These are phyloP conservation scores for Pardosa pseudoannulata DNA, from an alignment of 2,888 invertebrate genomes.

Conservation along the genomic window DNA sequence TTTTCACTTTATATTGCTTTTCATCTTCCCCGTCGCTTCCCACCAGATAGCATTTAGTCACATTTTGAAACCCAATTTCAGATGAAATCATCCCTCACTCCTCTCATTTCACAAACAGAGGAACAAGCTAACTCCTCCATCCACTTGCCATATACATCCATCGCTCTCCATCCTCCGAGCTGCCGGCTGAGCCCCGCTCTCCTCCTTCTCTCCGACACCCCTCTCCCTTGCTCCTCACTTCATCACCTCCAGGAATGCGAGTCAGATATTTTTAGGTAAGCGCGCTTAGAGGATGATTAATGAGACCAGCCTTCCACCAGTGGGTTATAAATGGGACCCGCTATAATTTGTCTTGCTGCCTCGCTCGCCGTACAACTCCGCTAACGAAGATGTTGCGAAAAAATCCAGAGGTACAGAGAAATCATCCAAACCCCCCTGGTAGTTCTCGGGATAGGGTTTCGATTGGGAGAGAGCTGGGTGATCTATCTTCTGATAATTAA, in stretches of 20 bases:
- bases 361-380: conserved; percentile 7
- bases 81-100: no score
- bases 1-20: no score
- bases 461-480: conserved; percentile 39
- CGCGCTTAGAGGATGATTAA: conserved; percentile 70
- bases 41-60: no score
- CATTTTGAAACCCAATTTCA: no score
- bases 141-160: no score
- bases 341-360: conserved; percentile 67
- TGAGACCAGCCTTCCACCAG: conserved; percentile 45
- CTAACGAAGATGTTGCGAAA: conserved; percentile 13
- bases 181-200: background rate
- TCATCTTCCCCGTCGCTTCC: no score
- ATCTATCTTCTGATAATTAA: conserved; percentile 67
- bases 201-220: background rate
- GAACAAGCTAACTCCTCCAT: no score
- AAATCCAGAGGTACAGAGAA: background rate
- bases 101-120: no score
- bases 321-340: conserved; percentile 65
- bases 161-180: no score
- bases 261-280: conserved; percentile 65
- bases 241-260: conserved; percentile 63
- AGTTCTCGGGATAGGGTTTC: conserved; percentile 41
- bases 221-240: conserved; percentile 54
- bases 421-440: conserved; percentile 47